Percentiles rank a stretch among this genome's conserved stretches.
phyloP scores from a whole-genome alignment of 2,888 invertebrate genomes.

The Leucania comma region DNA sequence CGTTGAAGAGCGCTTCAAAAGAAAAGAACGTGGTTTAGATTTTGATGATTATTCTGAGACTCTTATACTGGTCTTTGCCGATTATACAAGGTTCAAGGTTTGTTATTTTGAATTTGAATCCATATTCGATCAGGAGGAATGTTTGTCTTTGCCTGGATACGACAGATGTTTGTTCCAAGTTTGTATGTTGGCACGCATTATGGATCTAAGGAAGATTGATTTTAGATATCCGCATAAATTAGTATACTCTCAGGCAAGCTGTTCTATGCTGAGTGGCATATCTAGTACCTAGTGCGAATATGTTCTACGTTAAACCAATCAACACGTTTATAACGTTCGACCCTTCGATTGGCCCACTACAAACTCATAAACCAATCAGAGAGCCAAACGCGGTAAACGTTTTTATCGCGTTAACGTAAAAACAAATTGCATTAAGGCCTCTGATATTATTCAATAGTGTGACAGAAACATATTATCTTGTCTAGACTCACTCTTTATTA shows the following conservation, averaged over 20 bases:
- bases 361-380: too few species aligned
- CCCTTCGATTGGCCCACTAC: too few species aligned
- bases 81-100: background rate
- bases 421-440: too few species aligned
- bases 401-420: too few species aligned
- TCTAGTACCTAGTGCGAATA: too few species aligned
- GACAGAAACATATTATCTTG: background rate
- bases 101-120: constrained; percentile 5
- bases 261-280: background rate
- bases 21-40: constrained; percentile 1
- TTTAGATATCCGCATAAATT: background rate
- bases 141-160: constrained; percentile 3
- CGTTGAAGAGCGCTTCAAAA: constrained; percentile 18
- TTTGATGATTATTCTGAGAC: background rate
- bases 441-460: background rate
- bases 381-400: too few species aligned
- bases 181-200: background rate
- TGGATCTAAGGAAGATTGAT: background rate
- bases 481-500: background rate
- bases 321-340: too few species aligned
- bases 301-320: too few species aligned
- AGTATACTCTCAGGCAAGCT: background rate
- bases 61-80: background rate
- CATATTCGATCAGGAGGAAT: constrained; percentile 9
- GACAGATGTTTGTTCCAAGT: constrained; percentile 8